Conservation (phyloP, 2,888 invertebrate genomes). For the Xylota segnis region DNA sequence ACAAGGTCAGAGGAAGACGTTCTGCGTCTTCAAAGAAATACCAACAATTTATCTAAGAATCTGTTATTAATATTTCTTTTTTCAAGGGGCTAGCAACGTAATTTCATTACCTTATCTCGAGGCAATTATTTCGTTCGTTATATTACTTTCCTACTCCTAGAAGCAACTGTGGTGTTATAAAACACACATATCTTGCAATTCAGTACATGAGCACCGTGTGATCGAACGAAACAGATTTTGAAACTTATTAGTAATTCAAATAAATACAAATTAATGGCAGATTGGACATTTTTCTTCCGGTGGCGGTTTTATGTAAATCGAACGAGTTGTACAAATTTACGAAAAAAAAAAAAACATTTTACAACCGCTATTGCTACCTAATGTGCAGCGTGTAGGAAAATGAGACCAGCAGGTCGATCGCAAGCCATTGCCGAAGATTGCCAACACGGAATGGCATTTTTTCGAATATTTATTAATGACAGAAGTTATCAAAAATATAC, state of each 20-base stretch:
- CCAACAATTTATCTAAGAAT: conserved; percentile 30
- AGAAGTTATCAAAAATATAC: too few species aligned
- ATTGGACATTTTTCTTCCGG: conserved; percentile 6
- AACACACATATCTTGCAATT: background rate
- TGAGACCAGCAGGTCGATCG: background rate
- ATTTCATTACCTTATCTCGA: conserved; percentile 10
- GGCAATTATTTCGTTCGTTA: background rate
- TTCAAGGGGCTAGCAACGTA: background rate
- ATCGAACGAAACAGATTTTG: background rate
- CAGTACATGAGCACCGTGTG: conserved; percentile 6
- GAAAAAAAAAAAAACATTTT: background rate
- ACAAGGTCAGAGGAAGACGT: conserved; percentile 37
- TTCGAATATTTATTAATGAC: too few species aligned
- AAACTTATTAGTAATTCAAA: conserved; percentile 20
- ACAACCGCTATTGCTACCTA: background rate
- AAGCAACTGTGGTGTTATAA: background rate
- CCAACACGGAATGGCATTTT: too few species aligned
- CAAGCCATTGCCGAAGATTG: background rate
- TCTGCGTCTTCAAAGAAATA: background rate
- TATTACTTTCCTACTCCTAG: background rate
- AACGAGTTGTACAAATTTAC: background rate
- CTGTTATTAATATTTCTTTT: background rate
- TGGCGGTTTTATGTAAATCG: conserved; percentile 12
- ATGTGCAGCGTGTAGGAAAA: background rate
- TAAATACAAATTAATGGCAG: background rate